Evolutionary conservation across 2,113 vertebrate species (phyloP).

Genomic region (Halichoerus grypus): DNA sequence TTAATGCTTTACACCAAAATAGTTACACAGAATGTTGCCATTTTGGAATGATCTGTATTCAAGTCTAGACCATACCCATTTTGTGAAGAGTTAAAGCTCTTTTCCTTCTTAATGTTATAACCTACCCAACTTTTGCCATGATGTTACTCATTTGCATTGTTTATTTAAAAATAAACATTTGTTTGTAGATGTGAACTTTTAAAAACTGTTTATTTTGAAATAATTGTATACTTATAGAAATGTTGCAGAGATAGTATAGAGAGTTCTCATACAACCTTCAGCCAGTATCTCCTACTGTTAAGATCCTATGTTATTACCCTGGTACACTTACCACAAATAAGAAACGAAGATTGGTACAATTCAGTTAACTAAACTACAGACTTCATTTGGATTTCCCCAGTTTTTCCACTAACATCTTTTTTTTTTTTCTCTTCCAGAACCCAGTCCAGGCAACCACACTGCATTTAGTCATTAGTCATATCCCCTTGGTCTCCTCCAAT

Average conservation of each 20-base stretch:
- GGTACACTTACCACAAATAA: not conserved
- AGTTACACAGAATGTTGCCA: not conserved
- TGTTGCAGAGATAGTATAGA: not conserved
- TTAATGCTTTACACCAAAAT: not conserved
- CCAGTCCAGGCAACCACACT: not conserved
- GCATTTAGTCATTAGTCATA: not conserved
- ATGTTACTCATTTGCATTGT: not conserved
- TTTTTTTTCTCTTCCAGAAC: not conserved
- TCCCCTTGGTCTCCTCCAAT: not conserved
- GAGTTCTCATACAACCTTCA: not conserved
- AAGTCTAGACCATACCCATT: not conserved
- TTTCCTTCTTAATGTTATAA: not conserved
- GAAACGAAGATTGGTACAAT: not conserved
- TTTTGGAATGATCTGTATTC: not conserved
- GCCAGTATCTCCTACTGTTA: not conserved
- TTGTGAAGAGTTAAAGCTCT: not conserved
- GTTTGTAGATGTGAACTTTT: not conserved
- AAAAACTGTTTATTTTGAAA: not conserved
- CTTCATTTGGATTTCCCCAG: not conserved
- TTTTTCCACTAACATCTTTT: not conserved
- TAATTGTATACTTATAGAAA: not conserved
- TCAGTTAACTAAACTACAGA: not conserved
- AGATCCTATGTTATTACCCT: not conserved
- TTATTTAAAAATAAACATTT: constrained; percentile 82
- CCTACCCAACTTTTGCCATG: not conserved